These are phyloP conservation scores for Tapirus indicus DNA, from an alignment of 2,797 vertebrate genomes.

Conservation along the genomic window DNA sequence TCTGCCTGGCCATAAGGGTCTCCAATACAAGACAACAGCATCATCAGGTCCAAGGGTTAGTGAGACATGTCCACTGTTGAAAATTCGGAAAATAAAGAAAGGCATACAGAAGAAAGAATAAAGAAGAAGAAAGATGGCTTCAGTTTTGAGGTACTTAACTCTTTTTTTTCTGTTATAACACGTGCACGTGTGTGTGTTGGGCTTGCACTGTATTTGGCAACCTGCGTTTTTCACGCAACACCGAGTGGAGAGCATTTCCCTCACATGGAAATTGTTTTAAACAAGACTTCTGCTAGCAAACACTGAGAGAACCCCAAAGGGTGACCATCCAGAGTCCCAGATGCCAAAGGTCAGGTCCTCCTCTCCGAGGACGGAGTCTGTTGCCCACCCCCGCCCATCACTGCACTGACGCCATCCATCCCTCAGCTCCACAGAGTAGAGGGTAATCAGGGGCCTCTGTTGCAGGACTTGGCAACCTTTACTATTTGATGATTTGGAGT, in stretches of 20 bases:
- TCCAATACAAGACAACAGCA: not conserved
- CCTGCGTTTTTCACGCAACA: not conserved
- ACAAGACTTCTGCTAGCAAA: not conserved
- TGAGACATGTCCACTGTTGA: rapidly evolving
- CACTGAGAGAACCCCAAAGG: not conserved
- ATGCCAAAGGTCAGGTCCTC: not conserved
- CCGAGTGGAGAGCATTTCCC: not conserved
- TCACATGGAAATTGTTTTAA: not conserved
- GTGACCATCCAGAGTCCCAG: not conserved
- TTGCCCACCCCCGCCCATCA: rapidly evolving
- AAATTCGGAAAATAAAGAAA: not conserved
- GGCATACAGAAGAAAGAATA: rapidly evolving
- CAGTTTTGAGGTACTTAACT: not conserved
- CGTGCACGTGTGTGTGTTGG: too few relatives aligned
- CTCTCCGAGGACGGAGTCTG: too few relatives aligned
- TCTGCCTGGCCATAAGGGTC: not conserved
- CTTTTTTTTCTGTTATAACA: too few relatives aligned
- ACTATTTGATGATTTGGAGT: not conserved
- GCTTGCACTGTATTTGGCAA: not conserved
- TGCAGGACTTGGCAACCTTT: rapidly evolving
- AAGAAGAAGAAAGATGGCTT: not conserved
- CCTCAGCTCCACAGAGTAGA: rapidly evolving
- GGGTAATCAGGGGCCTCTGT: not conserved
- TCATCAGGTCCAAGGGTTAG: too few relatives aligned
- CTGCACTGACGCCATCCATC: rapidly evolving